Base-by-base conservation (phyloP, 2,888 invertebrate species). In the Drosophila hamatofila region DNA sequence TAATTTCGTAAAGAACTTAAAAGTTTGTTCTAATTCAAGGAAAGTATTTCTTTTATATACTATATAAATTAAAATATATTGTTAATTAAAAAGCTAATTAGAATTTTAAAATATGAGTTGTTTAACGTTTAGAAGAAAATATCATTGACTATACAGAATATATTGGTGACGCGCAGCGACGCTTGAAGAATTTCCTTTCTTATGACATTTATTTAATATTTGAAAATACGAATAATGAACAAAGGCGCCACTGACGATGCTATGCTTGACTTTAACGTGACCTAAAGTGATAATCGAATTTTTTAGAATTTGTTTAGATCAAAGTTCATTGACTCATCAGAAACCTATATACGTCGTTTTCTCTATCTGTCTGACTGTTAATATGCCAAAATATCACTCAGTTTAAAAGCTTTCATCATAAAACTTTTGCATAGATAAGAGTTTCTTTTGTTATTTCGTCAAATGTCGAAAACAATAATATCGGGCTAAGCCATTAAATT, bases 331-430 rank as follows among this genome's bases (percentile, higher is more conserved):
- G n/a, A n/a, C 16, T 25, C 25, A n/a, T 46, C 46, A 25, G n/a
- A 44, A 25, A 25, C 3, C 23, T 44, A 25, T 44, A 3, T 44
- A 1, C 23, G 23, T 4, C 16, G 16, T 7, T 23, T 44, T 23
- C 23, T 44, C 44, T 14, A 25, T 16, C 16, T 2, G 14, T 18
- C 21, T 23, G 14, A 0, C 46, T 16, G 25, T 2, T 7, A 25
- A 4, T 8, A 44, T 25, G 2, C 23, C 14, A 44, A 44, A 2
- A 21, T 27, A 46, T 5, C 11, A 16, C 5, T n/a, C 27, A 27
- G n/a, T n/a, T 27, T 27, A 11, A 48, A 27, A 48, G 48, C n/a
- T 25, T 48, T 27, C n/a, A 48, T 48, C 48, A 27, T 48, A n/a
- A 16, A 27, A 27, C 9, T 27, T 48, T 48, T 25, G 16, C 46